These are phyloP conservation scores for Drosophila mettleri DNA, from an alignment of 2,888 invertebrate genomes.

Conservation along the genomic window DNA sequence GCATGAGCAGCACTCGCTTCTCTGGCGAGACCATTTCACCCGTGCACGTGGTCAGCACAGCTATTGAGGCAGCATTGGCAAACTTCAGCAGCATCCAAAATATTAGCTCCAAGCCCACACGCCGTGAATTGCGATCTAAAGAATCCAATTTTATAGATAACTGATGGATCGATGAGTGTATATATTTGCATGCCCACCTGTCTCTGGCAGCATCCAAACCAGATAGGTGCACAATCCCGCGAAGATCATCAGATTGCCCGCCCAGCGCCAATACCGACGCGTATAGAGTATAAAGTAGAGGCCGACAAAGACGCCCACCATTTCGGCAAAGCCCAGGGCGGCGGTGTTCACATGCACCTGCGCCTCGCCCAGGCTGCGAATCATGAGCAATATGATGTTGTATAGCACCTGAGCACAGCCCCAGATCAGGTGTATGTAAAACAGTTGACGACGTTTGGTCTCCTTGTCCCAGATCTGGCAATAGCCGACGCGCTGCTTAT, in stretches of 20 bases:
- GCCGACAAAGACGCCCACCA: constrained; percentile 83
- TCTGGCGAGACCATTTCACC: constrained; percentile 82
- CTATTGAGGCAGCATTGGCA: constrained; percentile 83
- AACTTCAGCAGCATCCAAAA: constrained; percentile 83
- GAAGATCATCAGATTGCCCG: constrained; percentile 80
- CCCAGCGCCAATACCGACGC: constrained; percentile 83
- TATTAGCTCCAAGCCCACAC: constrained; percentile 81
- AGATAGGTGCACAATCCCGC: constrained; percentile 79
- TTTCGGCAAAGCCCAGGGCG: constrained; percentile 84
- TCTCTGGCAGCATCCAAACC: constrained; percentile 82
- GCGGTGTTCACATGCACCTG: constrained; percentile 84
- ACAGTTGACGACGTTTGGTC: constrained; percentile 73
- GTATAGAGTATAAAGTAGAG: constrained; percentile 83
- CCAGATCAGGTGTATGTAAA: constrained; percentile 83
- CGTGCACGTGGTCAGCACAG: constrained; percentile 84
- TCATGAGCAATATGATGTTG: constrained; percentile 84
- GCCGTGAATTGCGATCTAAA: constrained; percentile 71
- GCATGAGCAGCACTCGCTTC: constrained; percentile 75
- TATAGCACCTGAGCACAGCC: constrained; percentile 82
- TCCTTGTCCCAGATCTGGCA: constrained; percentile 84
- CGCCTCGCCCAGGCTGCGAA: constrained; percentile 83
- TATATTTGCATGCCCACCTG: constrained; percentile 64
- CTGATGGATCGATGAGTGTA: background rate
- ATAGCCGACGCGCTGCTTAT: constrained; percentile 55
- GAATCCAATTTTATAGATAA: background rate